These are phyloP conservation scores for Cyclina sinensis DNA, from an alignment of 1,140 invertebrate species.

Conservation along the genomic window DNA sequence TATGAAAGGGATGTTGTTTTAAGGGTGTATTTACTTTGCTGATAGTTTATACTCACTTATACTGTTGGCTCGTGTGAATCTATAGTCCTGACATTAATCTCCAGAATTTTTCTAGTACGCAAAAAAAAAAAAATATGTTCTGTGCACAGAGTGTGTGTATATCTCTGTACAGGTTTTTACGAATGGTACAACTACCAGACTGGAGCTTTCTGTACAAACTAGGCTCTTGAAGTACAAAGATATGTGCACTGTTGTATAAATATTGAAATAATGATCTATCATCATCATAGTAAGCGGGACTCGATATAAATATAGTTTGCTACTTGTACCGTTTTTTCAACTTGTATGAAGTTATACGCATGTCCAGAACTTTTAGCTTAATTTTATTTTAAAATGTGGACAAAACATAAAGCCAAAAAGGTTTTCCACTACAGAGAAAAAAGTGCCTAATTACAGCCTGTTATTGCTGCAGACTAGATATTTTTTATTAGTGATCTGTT, in stretches of 20 bases:
- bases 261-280: background rate
- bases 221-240: background rate
- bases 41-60: constrained; percentile 18
- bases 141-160: constrained; percentile 54
- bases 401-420: background rate
- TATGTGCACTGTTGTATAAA: constrained; percentile 54
- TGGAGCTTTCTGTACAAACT: background rate
- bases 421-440: background rate
- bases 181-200: constrained; percentile 47
- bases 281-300: constrained; percentile 38
- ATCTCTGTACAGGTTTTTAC: background rate
- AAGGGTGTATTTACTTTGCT: constrained; percentile 56
- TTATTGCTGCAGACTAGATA: background rate
- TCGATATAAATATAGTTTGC: constrained; percentile 38
- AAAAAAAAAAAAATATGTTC: no score
- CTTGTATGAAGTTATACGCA: background rate
- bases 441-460: constrained; percentile 42
- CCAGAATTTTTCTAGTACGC: background rate
- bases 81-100: constrained; percentile 12
- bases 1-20: constrained; percentile 55
- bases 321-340: constrained; percentile 18
- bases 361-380: background rate
- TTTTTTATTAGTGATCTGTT: background rate
- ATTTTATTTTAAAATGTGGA: background rate
- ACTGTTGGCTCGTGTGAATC: constrained; percentile 21